phyloP scores from a whole-genome alignment of 2,888 invertebrate genomes.

The Amiota minor region DNA sequence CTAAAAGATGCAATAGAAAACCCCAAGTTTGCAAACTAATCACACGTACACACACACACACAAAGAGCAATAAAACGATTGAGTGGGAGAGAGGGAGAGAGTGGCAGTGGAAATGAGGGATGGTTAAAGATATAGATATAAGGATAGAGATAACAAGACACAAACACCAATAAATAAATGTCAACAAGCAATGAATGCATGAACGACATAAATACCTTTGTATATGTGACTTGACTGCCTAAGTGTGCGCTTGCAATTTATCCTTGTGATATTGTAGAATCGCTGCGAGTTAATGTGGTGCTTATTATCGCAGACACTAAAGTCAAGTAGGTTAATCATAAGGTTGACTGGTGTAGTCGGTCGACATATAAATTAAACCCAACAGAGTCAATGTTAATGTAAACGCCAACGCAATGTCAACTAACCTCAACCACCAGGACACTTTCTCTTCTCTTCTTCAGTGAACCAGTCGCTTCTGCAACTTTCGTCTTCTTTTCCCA shows the following conservation, averaged over 20 bases:
- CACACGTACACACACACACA: not conserved
- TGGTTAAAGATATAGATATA: too few species aligned
- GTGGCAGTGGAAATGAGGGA: too few species aligned
- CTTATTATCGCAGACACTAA: not conserved
- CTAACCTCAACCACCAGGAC: not conserved
- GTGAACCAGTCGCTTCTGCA: too few species aligned
- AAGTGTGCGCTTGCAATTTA: not conserved
- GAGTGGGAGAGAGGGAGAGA: too few species aligned
- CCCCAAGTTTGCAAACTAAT: not conserved
- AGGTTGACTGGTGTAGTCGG: not conserved
- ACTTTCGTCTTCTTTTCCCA: not conserved
- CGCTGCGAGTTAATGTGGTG: too few species aligned
- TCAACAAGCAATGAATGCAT: not conserved
- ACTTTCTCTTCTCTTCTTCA: not conserved
- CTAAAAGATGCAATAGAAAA: slow-evolving; percentile 23
- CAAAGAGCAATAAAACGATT: not conserved
- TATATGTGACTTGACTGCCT: not conserved
- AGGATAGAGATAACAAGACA: not conserved
- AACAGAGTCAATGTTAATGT: not conserved
- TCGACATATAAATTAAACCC: not conserved
- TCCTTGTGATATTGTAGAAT: not conserved
- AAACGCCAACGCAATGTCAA: not conserved
- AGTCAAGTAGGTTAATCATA: slow-evolving; percentile 5
- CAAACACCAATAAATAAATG: not conserved
- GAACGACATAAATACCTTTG: slow-evolving; percentile 7